Percentiles rank a stretch among this genome's conserved stretches.
Evolutionary conservation across 2,797 vertebrate species (phyloP).

Genomic region (Chloroceryle inda): DNA sequence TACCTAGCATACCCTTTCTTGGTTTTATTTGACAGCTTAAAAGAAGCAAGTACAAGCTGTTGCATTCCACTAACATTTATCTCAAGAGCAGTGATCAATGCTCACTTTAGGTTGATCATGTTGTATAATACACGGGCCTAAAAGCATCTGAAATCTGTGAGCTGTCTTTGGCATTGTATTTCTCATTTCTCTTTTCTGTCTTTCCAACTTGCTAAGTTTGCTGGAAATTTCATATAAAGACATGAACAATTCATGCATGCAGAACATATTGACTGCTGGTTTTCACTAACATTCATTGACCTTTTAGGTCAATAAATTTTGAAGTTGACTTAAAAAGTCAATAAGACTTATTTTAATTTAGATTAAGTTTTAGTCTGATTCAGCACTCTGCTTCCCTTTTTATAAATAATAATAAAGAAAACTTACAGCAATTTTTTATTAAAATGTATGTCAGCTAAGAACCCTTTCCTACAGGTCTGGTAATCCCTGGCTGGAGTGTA

Average conservation of each 20-base stretch:
- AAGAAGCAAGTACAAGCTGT: constrained; percentile 28
- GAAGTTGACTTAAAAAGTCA: constrained; percentile 80
- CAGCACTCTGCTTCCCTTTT: constrained; percentile 63
- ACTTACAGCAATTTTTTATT: constrained; percentile 55
- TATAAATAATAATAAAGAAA: constrained; percentile 20
- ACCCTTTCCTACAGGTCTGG: constrained; percentile 30
- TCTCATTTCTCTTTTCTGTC: constrained; percentile 64
- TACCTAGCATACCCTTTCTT: not conserved
- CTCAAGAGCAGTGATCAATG: constrained; percentile 60
- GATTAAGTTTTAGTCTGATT: constrained; percentile 75
- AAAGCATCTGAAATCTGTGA: constrained; percentile 70
- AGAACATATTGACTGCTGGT: constrained; percentile 75
- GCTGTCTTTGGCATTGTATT: constrained; percentile 51
- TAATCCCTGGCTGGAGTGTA: not conserved
- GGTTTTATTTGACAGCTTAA: constrained; percentile 25
- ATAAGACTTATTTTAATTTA: constrained; percentile 80
- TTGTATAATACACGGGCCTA: constrained; percentile 21
- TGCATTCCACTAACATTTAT: constrained; percentile 42
- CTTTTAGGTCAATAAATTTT: constrained; percentile 79
- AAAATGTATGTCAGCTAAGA: constrained; percentile 59
- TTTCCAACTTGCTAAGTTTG: constrained; percentile 73
- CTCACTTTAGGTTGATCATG: constrained; percentile 37
- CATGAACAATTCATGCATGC: constrained; percentile 78
- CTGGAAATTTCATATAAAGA: constrained; percentile 79
- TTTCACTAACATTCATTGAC: constrained; percentile 80